These are phyloP conservation scores for Sitta carolinensis DNA, from an alignment of 2,797 vertebrate species.

Conservation along the genomic window DNA sequence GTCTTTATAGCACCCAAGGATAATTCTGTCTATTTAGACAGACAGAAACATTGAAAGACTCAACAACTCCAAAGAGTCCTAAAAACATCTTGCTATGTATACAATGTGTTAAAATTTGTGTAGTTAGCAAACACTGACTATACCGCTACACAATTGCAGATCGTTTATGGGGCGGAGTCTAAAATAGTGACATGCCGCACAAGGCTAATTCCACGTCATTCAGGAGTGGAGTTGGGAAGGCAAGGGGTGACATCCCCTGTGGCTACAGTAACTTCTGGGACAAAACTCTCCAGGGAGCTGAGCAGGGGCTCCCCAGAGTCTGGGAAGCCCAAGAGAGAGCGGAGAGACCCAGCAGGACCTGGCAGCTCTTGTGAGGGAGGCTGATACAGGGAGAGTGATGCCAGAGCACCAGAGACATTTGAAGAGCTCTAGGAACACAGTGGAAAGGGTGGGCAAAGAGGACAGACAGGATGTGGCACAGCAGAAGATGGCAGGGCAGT, in stretches of 20 bases:
- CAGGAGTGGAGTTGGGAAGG: background rate
- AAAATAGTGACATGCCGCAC: background rate
- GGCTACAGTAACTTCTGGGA: background rate
- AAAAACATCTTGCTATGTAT: background rate
- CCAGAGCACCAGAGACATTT: background rate
- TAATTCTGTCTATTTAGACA: background rate
- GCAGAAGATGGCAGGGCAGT: background rate
- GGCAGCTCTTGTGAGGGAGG: background rate
- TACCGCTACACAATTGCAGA: background rate
- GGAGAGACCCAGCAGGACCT: background rate
- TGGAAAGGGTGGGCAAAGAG: background rate
- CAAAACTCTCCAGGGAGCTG: background rate
- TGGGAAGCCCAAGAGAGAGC: background rate
- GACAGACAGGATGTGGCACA: background rate
- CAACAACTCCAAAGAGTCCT: background rate
- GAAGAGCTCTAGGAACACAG: background rate
- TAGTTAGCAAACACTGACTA: background rate
- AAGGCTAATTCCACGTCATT: background rate
- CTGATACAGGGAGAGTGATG: background rate
- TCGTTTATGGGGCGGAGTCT: background rate
- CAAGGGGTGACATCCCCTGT: fast-evolving
- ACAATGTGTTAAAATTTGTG: background rate
- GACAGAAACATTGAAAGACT: background rate
- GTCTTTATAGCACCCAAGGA: background rate
- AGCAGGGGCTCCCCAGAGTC: background rate